Conservation (phyloP, 2,888 invertebrate genomes). For the Geotrupes spiniger region DNA sequence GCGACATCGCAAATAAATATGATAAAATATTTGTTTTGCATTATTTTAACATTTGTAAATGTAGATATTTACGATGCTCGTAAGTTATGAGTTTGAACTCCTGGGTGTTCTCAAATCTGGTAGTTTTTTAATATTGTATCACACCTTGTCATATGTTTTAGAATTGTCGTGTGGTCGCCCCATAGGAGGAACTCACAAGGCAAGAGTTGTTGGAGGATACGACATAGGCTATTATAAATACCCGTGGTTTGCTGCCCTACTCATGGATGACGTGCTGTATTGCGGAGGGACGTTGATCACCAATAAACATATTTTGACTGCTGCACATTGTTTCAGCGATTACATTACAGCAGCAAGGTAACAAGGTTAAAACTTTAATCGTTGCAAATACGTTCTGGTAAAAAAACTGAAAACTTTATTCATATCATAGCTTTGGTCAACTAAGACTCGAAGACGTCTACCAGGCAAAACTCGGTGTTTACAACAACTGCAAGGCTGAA, state of each 20-base stretch:
- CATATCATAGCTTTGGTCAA: constrained; percentile 1
- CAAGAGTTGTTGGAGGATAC: constrained; percentile 45
- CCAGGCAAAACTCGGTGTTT: constrained; percentile 41
- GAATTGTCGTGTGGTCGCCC: constrained; percentile 37
- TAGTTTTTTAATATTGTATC: too few relatives aligned
- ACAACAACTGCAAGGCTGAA: constrained; percentile 43
- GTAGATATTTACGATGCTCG: too few relatives aligned
- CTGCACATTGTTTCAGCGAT: constrained; percentile 47
- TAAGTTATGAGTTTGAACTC: too few relatives aligned
- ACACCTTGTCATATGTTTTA: not conserved
- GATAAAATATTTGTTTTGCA: too few relatives aligned
- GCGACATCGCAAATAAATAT: too few relatives aligned
- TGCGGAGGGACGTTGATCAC: constrained; percentile 46
- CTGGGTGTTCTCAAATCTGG: too few relatives aligned
- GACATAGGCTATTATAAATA: constrained; percentile 47
- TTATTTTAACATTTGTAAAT: too few relatives aligned
- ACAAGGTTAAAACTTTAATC: constrained; percentile 11
- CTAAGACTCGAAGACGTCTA: constrained; percentile 39
- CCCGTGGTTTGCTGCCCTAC: constrained; percentile 46
- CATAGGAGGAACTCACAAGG: constrained; percentile 28
- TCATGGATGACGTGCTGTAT: constrained; percentile 30
- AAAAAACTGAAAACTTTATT: not conserved
- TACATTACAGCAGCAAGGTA: constrained; percentile 24
- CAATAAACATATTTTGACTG: constrained; percentile 42
- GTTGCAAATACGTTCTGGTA: not conserved